Evolutionary conservation across 2,113 vertebrate species (phyloP), one percentile per base, ranked within the genome.

Genomic region (Balaenoptera acutorostrata): DNA sequence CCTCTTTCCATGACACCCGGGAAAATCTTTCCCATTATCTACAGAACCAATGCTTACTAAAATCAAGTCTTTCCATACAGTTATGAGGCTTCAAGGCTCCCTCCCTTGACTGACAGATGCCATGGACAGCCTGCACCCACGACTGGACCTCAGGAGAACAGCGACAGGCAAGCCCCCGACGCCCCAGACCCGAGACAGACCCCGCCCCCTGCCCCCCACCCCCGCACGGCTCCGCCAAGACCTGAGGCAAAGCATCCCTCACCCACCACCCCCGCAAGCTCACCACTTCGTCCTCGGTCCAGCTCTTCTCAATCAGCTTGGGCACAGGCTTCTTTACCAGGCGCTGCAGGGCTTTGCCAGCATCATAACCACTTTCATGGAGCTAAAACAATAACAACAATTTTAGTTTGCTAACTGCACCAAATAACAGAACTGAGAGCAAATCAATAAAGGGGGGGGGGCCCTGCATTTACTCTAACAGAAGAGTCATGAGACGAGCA

Each of bases 201-300:
- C 29, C 27, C 15, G 52, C 52, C 15, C 49, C 49, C 5, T 52
- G 49, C 49, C 49, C 49, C 41, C 49, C 14, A 5, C 13, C 49
- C 41, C 41, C 41, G 41, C 49, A 52, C 49, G 4, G 49, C 49
- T 14, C 49, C 14, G 14, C 49, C 49, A 52, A 52, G 52, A 52
- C 52, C 52, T 1, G 5, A 52, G 52, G 52, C 52, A 52, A 52
- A 52, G 52, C 52, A 52, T 17, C 52, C 52, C 52, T 52, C 52
- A 17, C 52, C 15, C 52, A 52, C 52, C 52, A 52, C 52, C 52
- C 52, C 52, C 52, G 52, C 5, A 17, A 68, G 97, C 99, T 99
- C 98, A 99, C 99, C 99, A 99, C 99, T 99, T 99, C 99, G 21
- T 99, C 99, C 84, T 99, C 99, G 2, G 99, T 99, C 99, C 99